Evolutionary conservation across 64 coral and sea anemone species (phyloP), one percentile per base, ranked within the genome.

Genomic region (Dendrophyllia cribrosa): DNA sequence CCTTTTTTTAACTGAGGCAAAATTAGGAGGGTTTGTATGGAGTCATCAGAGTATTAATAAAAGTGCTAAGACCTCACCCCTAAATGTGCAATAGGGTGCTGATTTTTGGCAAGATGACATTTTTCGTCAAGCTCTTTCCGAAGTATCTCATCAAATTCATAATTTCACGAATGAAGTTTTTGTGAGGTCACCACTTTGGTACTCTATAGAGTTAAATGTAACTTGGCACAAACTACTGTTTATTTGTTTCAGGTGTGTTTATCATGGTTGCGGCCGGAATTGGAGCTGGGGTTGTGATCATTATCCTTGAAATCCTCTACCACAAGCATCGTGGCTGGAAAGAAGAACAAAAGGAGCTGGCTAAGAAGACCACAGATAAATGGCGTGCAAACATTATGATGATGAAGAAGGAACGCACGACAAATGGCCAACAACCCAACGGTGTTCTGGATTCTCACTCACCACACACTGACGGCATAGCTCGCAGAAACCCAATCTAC

Each of bases 251-350:
- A 99, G 97, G 97, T 26, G 97, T 99, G 44, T 99, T 99, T 50
- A 99, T 99, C 10, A 99, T 99, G 97, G 97, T 99, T 6, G 90
- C 94, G 0, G 97, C 97, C 16, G 94, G 97, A 7, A 99, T 99
- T 12, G 97, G 97, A 17, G 97, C 97, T 4, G 97, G 97, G 1
- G 88, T 99, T 43, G 88, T 99, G 6, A 99, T 99, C 24, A 99
- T 99, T 51, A 92, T 99, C 46, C 78, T 99, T 1, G 97, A 99
- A 80, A 99, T 99, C 22, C 82, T 99, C 43, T 99, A 99, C 50
- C 97, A 99, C 78, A 99, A 99, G 59, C 97, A 99, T 58, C 89
- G 96, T 1, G 95, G 95, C 21, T 97, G 95, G 95, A 97, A 97
- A 72, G 92, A 97, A 61, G 95, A 97, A 49, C 92, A 97, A 43